Conservation (phyloP, 2,797 vertebrate genomes). For the Heteromormyrus szaboi region DNA sequence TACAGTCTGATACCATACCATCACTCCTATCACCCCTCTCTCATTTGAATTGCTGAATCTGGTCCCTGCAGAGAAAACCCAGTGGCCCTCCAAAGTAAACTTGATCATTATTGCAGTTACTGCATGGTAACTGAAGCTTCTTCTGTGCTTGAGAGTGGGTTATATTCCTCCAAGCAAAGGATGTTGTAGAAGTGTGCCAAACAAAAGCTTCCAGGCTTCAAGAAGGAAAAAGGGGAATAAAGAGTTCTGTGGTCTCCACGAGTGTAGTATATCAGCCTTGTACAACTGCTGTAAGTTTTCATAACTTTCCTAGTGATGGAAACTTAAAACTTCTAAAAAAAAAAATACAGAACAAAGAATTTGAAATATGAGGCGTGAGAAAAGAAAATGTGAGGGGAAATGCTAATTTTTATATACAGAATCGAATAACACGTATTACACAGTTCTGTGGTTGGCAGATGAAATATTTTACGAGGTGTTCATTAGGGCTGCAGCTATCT, state of each 20-base stretch:
- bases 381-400: background rate
- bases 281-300: background rate
- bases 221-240: background rate
- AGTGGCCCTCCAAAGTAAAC: background rate
- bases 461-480: background rate
- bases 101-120: background rate
- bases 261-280: background rate
- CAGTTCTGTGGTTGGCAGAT: background rate
- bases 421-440: background rate
- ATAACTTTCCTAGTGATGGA: background rate
- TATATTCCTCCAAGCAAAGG: background rate
- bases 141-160: background rate
- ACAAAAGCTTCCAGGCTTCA: background rate
- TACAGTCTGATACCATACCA: background rate
- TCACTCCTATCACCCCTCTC: background rate
- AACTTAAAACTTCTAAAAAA: background rate
- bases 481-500: background rate
- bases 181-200: background rate
- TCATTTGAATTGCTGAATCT: background rate
- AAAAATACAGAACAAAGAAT: background rate
- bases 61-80: background rate
- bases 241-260: background rate
- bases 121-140: background rate
- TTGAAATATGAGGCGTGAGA: background rate
- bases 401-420: background rate